These are phyloP conservation scores for Acleris literana DNA, from an alignment of 2,888 invertebrate species.

Conservation along the genomic window DNA sequence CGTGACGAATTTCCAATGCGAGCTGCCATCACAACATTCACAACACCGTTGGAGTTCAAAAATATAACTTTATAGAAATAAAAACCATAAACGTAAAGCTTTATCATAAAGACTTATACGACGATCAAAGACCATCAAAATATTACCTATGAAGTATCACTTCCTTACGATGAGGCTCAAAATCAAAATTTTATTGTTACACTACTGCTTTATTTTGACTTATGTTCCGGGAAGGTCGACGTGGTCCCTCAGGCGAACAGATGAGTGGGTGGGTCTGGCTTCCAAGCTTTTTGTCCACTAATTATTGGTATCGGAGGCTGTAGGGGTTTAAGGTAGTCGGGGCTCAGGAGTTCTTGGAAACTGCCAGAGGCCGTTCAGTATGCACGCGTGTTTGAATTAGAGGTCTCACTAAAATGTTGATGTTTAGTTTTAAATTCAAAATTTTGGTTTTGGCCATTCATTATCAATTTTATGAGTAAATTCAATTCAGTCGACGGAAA, in stretches of 20 bases:
- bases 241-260: constrained; percentile 27
- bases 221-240: constrained; percentile 30
- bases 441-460: neutral
- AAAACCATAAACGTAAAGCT: no score
- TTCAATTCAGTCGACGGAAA: neutral
- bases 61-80: neutral
- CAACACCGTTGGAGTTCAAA: neutral
- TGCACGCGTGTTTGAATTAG: neutral
- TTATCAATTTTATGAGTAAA: neutral
- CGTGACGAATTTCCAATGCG: constrained; percentile 2
- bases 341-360: constrained; percentile 25
- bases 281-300: constrained; percentile 35
- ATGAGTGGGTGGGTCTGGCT: constrained; percentile 32
- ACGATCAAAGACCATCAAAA: no score
- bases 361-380: neutral
- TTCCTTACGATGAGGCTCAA: neutral
- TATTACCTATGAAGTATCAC: neutral
- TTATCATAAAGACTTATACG: no score
- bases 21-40: neutral
- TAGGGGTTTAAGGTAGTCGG: constrained; percentile 29
- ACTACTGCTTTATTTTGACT: constrained; percentile 11
- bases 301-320: constrained; percentile 22
- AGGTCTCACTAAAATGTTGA: neutral
- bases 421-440: no score
- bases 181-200: neutral